A percentile compares a stretch with the other conserved stretches of the same genome.
These are phyloP conservation scores for Amphiprion clarkii DNA, from an alignment of 2,797 vertebrate species.

Conservation along the genomic window DNA sequence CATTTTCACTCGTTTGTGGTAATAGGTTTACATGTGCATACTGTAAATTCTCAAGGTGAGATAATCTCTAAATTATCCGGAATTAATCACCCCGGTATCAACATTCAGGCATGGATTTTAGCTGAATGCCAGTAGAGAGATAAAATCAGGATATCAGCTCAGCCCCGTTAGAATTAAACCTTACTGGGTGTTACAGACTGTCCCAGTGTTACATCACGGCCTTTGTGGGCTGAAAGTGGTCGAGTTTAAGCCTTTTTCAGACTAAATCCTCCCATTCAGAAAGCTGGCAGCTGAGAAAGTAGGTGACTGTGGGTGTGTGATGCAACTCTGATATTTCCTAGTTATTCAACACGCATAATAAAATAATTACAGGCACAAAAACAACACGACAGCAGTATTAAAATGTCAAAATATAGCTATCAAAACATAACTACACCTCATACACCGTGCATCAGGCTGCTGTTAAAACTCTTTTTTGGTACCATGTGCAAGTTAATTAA, in stretches of 20 bases:
- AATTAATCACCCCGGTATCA: no score
- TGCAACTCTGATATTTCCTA: constrained; percentile 24
- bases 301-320: constrained; percentile 10
- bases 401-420: neutral
- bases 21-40: no score
- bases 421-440: no score
- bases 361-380: neutral
- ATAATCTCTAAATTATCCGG: no score
- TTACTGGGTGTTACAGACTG: neutral
- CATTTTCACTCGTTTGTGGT: no score
- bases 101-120: neutral
- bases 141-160: neutral
- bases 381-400: neutral
- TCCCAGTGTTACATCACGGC: constrained; percentile 41
- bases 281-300: constrained; percentile 38
- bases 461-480: no score
- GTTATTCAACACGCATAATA: constrained; percentile 29
- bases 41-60: no score
- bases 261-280: constrained; percentile 52
- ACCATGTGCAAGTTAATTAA: no score
- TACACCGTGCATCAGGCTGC: no score
- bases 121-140: neutral
- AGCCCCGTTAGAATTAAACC: neutral
- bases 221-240: constrained; percentile 9
- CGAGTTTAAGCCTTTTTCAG: constrained; percentile 49